These are phyloP conservation scores for Urocynchramus pylzowi DNA, from an alignment of 2,113 vertebrate species.

Conservation along the genomic window DNA sequence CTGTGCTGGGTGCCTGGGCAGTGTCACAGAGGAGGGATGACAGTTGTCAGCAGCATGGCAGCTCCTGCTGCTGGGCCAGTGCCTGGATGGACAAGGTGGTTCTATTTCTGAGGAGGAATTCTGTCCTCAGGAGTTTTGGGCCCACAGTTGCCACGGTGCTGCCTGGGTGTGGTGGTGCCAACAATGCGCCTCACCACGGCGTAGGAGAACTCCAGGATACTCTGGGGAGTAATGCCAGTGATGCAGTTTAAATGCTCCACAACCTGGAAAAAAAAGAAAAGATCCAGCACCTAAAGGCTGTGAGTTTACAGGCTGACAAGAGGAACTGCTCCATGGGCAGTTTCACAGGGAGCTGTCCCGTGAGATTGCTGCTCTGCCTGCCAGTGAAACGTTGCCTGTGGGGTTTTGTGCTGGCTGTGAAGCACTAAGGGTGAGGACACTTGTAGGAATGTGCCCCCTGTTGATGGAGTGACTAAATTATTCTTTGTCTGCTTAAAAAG, in stretches of 20 bases:
- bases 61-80: rapidly evolving
- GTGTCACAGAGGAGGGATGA: too few species aligned
- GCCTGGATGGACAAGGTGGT: rapidly evolving
- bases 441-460: neutral
- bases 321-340: neutral
- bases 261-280: slow-evolving; percentile 68
- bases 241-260: slow-evolving; percentile 82
- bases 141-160: neutral
- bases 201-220: slow-evolving; percentile 79
- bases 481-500: neutral
- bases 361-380: neutral
- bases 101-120: neutral
- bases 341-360: neutral
- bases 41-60: rapidly evolving
- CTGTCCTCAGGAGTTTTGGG: neutral
- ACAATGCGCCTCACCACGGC: slow-evolving; percentile 76
- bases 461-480: neutral
- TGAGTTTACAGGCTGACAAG: neutral
- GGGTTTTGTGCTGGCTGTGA: neutral
- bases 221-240: slow-evolving; percentile 84
- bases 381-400: rapidly evolving
- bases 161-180: neutral
- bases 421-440: neutral
- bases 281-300: rapidly evolving
- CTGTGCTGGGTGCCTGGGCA: neutral